Percentiles rank a stretch among this genome's conserved stretches.
phyloP scores from a whole-genome alignment of 2,888 invertebrate species.

The Dascillus cervinus region DNA sequence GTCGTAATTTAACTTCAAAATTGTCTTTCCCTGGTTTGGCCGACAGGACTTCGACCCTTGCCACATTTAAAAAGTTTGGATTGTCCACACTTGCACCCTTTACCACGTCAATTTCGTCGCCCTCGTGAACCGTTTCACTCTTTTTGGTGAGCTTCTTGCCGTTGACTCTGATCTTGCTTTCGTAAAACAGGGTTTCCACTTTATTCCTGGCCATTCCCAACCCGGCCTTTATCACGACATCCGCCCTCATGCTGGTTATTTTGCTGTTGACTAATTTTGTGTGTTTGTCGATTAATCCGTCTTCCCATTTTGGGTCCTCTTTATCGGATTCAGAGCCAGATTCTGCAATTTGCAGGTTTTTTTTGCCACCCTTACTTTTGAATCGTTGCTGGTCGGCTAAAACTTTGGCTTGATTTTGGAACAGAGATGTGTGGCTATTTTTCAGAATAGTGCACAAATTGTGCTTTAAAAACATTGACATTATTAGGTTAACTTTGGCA shows the following conservation, averaged over 20 bases:
- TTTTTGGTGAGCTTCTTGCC: conserved; percentile 71
- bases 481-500: too few relatives aligned
- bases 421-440: too few relatives aligned
- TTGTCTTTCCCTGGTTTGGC: conserved; percentile 49
- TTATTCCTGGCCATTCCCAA: conserved; percentile 69
- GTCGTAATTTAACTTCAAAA: conserved; percentile 53
- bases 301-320: conserved; percentile 44
- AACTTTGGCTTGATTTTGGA: too few relatives aligned
- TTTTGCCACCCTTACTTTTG: conserved; percentile 24
- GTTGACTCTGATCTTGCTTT: conserved; percentile 72
- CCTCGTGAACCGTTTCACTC: conserved; percentile 54
- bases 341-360: conserved; percentile 38
- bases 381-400: conserved; percentile 14
- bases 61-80: conserved; percentile 59
- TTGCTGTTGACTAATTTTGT: conserved; percentile 58
- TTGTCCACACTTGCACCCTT: conserved; percentile 60
- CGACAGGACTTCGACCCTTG: conserved; percentile 59
- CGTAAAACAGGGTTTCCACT: conserved; percentile 72
- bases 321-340: conserved; percentile 45
- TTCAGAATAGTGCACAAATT: too few relatives aligned
- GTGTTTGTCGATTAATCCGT: conserved; percentile 45
- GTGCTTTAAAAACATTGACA: too few relatives aligned
- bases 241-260: conserved; percentile 61
- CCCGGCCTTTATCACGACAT: conserved; percentile 61
- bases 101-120: conserved; percentile 74